Conservation (phyloP, 2,113 vertebrate species). For the Ascaphus truei region DNA sequence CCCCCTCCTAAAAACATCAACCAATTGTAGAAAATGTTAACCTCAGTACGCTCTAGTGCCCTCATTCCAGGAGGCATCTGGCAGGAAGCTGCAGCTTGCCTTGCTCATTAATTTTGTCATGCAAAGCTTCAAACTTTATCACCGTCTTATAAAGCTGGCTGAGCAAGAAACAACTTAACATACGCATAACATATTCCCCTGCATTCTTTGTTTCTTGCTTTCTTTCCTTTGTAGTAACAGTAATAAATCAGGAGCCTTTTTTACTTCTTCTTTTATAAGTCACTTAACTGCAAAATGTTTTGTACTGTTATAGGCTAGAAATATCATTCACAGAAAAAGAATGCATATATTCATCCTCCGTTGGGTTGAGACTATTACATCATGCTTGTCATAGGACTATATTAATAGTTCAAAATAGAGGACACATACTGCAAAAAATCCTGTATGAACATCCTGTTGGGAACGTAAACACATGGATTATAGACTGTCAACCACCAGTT, state of each 20-base stretch:
- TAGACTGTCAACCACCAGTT: background rate
- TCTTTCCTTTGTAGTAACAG: conserved; percentile 11
- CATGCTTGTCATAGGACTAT: background rate
- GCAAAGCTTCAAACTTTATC: conserved; percentile 8
- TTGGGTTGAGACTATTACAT: conserved; percentile 8
- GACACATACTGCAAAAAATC: background rate
- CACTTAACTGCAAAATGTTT: background rate
- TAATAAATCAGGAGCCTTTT: background rate
- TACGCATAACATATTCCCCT: background rate
- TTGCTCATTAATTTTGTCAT: conserved; percentile 35
- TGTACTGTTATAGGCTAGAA: background rate
- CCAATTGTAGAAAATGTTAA: conserved; percentile 20
- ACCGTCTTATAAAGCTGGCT: conserved; percentile 5
- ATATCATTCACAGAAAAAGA: conserved; percentile 16
- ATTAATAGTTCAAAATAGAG: background rate
- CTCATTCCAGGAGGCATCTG: conserved; percentile 23
- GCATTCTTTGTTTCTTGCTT: conserved; percentile 6
- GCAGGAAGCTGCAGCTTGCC: conserved; percentile 30
- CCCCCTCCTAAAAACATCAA: background rate
- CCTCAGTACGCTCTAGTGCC: conserved; percentile 8
- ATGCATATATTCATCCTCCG: conserved; percentile 1
- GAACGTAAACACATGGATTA: background rate
- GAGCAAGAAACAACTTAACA: conserved; percentile 25
- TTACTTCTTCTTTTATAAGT: conserved; percentile 22
- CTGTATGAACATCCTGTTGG: conserved; percentile 12